Percentiles rank a stretch among this genome's conserved stretches.
phyloP scores from a whole-genome alignment of 2,113 vertebrate species.

The Kryptolebias marmoratus region DNA sequence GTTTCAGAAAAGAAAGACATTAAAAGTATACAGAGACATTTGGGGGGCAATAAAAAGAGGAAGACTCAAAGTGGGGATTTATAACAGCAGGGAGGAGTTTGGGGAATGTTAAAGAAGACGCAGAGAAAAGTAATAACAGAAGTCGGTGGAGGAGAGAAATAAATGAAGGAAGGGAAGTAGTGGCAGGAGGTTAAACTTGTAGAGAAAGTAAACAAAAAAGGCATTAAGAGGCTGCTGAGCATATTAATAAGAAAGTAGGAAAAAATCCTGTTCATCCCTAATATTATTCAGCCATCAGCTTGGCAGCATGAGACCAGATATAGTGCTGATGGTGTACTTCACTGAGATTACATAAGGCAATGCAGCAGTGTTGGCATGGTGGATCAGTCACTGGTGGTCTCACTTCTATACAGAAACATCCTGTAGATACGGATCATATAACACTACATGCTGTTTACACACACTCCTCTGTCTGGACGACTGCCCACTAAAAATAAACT shows the following conservation, averaged over 20 bases:
- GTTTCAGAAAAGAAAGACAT: constrained; percentile 6
- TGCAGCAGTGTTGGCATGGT: constrained; percentile 51
- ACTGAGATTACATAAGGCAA: constrained; percentile 64
- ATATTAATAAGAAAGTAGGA: constrained; percentile 22
- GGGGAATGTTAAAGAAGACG: constrained; percentile 3
- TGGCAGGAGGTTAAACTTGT: constrained; percentile 31
- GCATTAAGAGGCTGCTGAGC: constrained; percentile 33
- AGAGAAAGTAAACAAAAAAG: constrained; percentile 41
- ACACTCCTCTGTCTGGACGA: constrained; percentile 22
- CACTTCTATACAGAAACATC: constrained; percentile 21
- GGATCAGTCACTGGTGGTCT: constrained; percentile 33
- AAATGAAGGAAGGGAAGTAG: neutral
- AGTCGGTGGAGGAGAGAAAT: neutral
- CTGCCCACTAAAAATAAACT: constrained; percentile 6
- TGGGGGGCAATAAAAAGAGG: constrained; percentile 29
- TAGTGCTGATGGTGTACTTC: constrained; percentile 62
- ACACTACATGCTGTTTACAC: constrained; percentile 41
- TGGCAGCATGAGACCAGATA: constrained; percentile 59
- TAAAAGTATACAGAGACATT: constrained; percentile 18
- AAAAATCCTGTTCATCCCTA: constrained; percentile 21
- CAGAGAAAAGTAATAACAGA: neutral
- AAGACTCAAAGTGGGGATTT: neutral
- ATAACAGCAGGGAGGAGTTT: constrained; percentile 27
- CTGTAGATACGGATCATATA: constrained; percentile 43
- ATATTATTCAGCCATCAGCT: constrained; percentile 58